Base-by-base conservation (phyloP, 2,797 vertebrate genomes). In the Xiphorhynchus erythropygius region DNA sequence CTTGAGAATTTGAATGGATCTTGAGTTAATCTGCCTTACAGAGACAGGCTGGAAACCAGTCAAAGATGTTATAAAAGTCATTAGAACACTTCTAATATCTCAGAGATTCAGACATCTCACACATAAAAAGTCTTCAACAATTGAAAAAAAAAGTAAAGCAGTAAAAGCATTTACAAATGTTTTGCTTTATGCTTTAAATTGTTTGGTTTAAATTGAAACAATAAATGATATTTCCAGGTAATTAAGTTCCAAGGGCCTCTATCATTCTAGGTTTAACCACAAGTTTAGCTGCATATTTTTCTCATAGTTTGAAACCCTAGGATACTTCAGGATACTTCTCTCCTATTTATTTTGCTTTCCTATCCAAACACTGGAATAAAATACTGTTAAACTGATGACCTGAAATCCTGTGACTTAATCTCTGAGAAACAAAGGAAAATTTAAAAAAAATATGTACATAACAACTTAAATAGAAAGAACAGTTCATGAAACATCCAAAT, bases 241-340 rank as follows among this genome's bases (percentile, higher is more conserved):
- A 92, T 93, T 95, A 77, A 90, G 93, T 80, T 63, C 35, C 59
- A 91, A 94, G 80, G 60, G 17, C 17, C 22, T 94, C 41, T 88
- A 63, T 67, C 16, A 37, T 69, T 78, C 11, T 68, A 68, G 24
- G n/a, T 82, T 71, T 86, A 76, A 87, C 25, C n/a, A 70, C 9
- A 75, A 93, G 62, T 50, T 73, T n/a, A 93, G 12, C 42, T 57
- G 7, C 22, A 10, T 55, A 49, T 87, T 90, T 80, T 81, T 86
- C 35, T 49, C 24, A 55, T 33, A 42, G 50, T 63, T 69, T 81
- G 33, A 65, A 84, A 68, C 5, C 5, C 6, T 60, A 83, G 6
- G 4, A 65, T 37, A 69, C 13, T 77, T 83, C 4, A 87, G 6
- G 5, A 69, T 39, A 78, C 7, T 80, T 81, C 4, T 68, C 86